Evolutionary conservation across 23 tunicate species (phyloP).

Genomic region (Pegea sp.): DNA sequence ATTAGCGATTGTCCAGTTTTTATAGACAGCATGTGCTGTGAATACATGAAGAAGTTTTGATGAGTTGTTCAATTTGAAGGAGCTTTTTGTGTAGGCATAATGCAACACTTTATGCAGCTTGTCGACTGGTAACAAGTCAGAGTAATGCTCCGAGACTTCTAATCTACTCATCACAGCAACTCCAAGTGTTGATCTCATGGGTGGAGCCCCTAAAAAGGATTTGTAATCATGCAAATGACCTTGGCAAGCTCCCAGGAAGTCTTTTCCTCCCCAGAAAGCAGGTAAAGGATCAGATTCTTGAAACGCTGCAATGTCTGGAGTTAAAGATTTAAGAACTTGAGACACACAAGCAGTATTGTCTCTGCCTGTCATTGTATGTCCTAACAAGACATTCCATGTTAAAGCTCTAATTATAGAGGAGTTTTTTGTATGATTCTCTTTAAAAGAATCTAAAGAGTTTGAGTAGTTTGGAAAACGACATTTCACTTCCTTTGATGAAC

Average conservation of each 20-base stretch:
- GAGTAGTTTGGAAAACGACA: too few relatives aligned
- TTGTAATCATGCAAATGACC: background rate
- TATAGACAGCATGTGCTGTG: slow-evolving; percentile 51
- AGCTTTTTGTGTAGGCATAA: slow-evolving; percentile 7
- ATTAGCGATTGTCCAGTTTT: slow-evolving; percentile 50
- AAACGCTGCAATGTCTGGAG: slow-evolving; percentile 39
- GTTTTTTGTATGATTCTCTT: too few relatives aligned
- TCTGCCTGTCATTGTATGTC: slow-evolving; percentile 34
- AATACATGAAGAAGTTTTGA: slow-evolving; percentile 10
- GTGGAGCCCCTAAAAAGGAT: slow-evolving; percentile 9
- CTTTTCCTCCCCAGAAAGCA: slow-evolving; percentile 73
- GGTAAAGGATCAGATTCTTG: slow-evolving; percentile 75
- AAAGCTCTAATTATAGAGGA: too few relatives aligned
- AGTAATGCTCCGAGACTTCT: slow-evolving; percentile 8
- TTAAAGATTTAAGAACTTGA: slow-evolving; percentile 3
- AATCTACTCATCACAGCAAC: slow-evolving; percentile 41
- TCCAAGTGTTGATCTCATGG: slow-evolving; percentile 28
- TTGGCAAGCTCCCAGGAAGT: slow-evolving; percentile 7
- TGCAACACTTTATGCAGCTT: slow-evolving; percentile 4
- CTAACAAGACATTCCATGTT: slow-evolving; percentile 65
- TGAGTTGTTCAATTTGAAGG: background rate
- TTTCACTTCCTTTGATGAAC: too few relatives aligned
- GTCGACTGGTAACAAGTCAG: slow-evolving; percentile 9
- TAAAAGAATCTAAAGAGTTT: too few relatives aligned
- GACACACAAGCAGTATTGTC: slow-evolving; percentile 28